phyloP scores from a whole-genome alignment of 1,140 invertebrate genomes.

The Drosophila pandora region DNA sequence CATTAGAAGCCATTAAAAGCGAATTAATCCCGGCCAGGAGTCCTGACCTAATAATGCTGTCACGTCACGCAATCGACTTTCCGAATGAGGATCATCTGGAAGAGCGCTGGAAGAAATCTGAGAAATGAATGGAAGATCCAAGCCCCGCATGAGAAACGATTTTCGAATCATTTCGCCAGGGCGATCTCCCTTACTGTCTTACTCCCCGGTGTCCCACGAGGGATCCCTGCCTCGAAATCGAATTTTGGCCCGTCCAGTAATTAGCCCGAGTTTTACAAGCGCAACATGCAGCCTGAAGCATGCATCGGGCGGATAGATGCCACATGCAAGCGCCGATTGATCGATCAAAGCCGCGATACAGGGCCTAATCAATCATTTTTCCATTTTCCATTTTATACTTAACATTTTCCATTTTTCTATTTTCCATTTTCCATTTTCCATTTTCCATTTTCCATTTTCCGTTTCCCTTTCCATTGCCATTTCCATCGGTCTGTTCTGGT shows the following conservation, averaged over 20 bases:
- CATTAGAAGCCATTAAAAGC: conserved; percentile 73
- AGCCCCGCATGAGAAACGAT: conserved; percentile 8
- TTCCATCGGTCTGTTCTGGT: not conserved
- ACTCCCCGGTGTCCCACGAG: not conserved
- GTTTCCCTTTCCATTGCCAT: conserved; percentile 6
- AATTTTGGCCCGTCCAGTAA: conserved; percentile 24
- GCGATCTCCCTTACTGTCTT: conserved; percentile 12
- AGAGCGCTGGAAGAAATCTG: not conserved
- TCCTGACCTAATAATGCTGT: conserved; percentile 66
- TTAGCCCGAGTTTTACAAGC: conserved; percentile 48
- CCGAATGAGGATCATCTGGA: conserved; percentile 17
- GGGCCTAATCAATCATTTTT: conserved; percentile 76
- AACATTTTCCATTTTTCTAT: not conserved
- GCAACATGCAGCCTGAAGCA: conserved; percentile 31
- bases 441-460: conserved; percentile 6
- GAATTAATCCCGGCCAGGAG: conserved; percentile 41
- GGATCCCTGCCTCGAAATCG: conserved; percentile 12
- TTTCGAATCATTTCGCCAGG: conserved; percentile 21
- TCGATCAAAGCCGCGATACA: conserved; percentile 67
- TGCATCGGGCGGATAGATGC: conserved; percentile 21
- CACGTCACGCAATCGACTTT: conserved; percentile 58
- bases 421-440: conserved; percentile 3
- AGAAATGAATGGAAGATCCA: not conserved
- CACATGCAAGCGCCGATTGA: conserved; percentile 69
- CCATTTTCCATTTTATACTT: conserved; percentile 45